A percentile compares a stretch with the other conserved stretches of the same genome.
Evolutionary conservation across 1,140 invertebrate species (phyloP).

Genomic region (Capitella teleta): DNA sequence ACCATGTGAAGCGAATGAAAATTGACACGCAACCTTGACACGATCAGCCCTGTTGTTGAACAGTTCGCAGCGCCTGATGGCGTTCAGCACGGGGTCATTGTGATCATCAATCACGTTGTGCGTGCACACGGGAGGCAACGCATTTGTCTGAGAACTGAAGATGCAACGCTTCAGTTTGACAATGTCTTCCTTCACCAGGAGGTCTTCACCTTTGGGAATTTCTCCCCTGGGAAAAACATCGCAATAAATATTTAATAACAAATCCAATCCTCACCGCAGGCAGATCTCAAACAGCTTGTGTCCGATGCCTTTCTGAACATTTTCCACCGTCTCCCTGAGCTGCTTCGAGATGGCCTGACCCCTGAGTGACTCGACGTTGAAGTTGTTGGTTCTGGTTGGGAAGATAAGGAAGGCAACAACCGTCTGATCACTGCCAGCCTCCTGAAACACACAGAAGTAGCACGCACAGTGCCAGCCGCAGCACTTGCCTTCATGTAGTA

Average conservation of each 20-base stretch:
- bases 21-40: conserved; percentile 63
- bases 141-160: conserved; percentile 62
- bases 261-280: conserved; percentile 45
- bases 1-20: no score
- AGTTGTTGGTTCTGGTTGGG: conserved; percentile 93
- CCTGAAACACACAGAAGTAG: background rate
- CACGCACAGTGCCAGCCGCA: background rate
- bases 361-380: conserved; percentile 94
- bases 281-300: conserved; percentile 90
- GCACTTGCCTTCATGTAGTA: conserved; percentile 79
- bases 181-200: conserved; percentile 77
- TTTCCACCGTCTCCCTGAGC: conserved; percentile 85
- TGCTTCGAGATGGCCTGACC: conserved; percentile 97
- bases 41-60: conserved; percentile 91
- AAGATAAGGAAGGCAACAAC: conserved; percentile 98
- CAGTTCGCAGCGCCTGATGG: conserved; percentile 80
- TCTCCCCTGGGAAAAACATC: conserved; percentile 55
- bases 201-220: conserved; percentile 69
- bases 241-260: background rate
- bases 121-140: conserved; percentile 83
- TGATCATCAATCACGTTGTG: conserved; percentile 95
- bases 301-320: conserved; percentile 87
- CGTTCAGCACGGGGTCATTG: conserved; percentile 65
- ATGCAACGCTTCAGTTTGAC: conserved; percentile 95
- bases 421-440: conserved; percentile 57